Evolutionary conservation across 2,888 invertebrate genomes (phyloP), one percentile per base, ranked within the genome.

Genomic region (Anoplius nigerrimus): DNA sequence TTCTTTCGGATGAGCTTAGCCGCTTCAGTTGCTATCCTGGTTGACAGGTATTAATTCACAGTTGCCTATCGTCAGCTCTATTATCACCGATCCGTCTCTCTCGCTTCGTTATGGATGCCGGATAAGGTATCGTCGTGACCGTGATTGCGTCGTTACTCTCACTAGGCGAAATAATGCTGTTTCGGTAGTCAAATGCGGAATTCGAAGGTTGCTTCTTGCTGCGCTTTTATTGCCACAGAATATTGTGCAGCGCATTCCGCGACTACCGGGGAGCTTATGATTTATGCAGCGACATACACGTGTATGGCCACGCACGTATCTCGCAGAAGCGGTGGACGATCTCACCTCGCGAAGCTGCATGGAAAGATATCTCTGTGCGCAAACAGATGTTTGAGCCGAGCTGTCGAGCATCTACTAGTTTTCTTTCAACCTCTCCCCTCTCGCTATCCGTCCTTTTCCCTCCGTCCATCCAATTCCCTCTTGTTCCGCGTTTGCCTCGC

Each of bases 371-470:
- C 79, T 72, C 64, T 69, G 63, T 55, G 72, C 72, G 72, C 72
- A 61, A 77, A 71, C 84, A 84, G 84, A 83, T 85, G 85, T 80
- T 83, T 81, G 84, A 84, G 76, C 69, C 71, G 75, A 73, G 74
- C 80, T 81, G 84, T 84, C 82, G 81, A 82, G 83, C 82, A 78
- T 75, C 82, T 78, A 72, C 78, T 77, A 79, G 81, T 76, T 81
- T 72, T 78, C 71, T 72, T 78, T 71, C 68, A 69, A 64, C 65
- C 66, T 72, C 65, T 72, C 62, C 67, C 48, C 69, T 63, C 56
- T 63, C 55, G 27, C 53, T 58, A 59, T 58, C 56, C 71, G 51
- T 54, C 8, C 18, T 11, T 53, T 13, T 34, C 45, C 62, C 45
- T 45, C 0, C 54, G 24, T 53, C 21, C 54, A 34, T 59, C 8